These are phyloP conservation scores for Hippocampus comes DNA, from an alignment of 2,113 vertebrate species.

Conservation along the genomic window DNA sequence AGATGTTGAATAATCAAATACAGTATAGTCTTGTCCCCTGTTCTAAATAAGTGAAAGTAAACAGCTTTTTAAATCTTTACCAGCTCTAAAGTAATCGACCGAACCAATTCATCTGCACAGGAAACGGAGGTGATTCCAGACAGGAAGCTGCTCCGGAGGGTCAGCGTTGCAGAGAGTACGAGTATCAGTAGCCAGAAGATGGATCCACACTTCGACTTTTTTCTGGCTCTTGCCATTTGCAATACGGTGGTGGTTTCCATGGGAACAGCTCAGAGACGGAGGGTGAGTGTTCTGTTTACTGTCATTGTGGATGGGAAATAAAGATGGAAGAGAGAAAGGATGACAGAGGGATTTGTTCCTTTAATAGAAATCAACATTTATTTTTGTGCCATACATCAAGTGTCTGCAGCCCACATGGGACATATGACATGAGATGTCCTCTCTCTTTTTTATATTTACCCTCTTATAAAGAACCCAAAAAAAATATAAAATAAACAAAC, in stretches of 20 bases:
- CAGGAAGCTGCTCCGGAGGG: slow-evolving; percentile 77
- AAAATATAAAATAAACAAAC: too few species aligned
- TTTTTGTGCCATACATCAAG: not conserved
- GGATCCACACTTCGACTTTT: slow-evolving; percentile 84
- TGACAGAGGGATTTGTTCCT: slow-evolving; percentile 13
- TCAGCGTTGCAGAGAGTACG: slow-evolving; percentile 67
- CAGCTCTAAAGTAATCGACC: slow-evolving; percentile 34
- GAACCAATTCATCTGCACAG: slow-evolving; percentile 64
- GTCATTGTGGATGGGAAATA: slow-evolving; percentile 35
- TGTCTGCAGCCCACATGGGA: not conserved
- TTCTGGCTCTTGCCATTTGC: slow-evolving; percentile 90
- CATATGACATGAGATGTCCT: not conserved
- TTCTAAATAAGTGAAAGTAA: slow-evolving; percentile 3
- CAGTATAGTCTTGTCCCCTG: not conserved
- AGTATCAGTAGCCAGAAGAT: slow-evolving; percentile 44
- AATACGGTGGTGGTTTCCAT: slow-evolving; percentile 95
- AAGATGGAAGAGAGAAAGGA: slow-evolving; percentile 37
- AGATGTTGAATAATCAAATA: not conserved
- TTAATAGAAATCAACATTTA: not conserved
- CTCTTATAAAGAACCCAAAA: too few species aligned
- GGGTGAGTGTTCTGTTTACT: slow-evolving; percentile 73
- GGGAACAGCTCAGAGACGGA: slow-evolving; percentile 79
- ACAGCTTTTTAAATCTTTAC: not conserved
- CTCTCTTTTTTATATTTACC: not conserved
- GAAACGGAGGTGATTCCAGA: slow-evolving; percentile 90